Conservation (phyloP, 1,140 invertebrate species). For the Diplogasteroides magnus region DNA sequence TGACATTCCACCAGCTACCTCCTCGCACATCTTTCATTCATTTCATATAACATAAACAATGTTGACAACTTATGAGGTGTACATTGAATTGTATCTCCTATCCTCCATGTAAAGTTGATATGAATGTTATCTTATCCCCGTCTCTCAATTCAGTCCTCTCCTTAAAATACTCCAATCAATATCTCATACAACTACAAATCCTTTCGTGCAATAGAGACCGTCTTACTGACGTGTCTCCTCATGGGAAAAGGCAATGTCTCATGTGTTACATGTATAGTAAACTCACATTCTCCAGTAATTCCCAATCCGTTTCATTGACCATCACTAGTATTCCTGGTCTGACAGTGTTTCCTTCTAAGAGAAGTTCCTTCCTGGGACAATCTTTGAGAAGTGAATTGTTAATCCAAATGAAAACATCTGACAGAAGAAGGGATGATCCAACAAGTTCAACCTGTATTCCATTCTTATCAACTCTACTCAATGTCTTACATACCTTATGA, state of each 20-base stretch:
- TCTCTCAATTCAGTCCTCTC: constrained; percentile 8
- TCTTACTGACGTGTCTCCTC: too few relatives aligned
- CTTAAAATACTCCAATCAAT: not conserved
- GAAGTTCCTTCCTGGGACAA: constrained; percentile 8
- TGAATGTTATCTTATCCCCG: constrained; percentile 7
- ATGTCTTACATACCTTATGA: constrained; percentile 7
- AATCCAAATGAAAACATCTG: not conserved
- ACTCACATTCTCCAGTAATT: constrained; percentile 7
- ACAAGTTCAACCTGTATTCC: not conserved
- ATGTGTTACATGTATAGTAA: not conserved
- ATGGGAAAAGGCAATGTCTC: too few relatives aligned
- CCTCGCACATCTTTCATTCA: too few relatives aligned
- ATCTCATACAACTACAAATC: too few relatives aligned
- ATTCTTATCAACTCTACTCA: not conserved
- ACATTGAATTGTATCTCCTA: not conserved
- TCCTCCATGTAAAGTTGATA: constrained; percentile 18
- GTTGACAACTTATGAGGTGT: too few relatives aligned
- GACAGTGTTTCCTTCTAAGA: constrained; percentile 8
- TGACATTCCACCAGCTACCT: too few relatives aligned
- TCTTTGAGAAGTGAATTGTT: constrained; percentile 2
- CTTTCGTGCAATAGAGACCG: too few relatives aligned
- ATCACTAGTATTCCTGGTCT: constrained; percentile 14
- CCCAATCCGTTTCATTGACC: constrained; percentile 19
- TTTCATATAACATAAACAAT: not conserved
- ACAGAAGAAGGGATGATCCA: constrained; percentile 2